Conservation (phyloP, 1,140 invertebrate genomes). For the Drosophila fuyamai region DNA sequence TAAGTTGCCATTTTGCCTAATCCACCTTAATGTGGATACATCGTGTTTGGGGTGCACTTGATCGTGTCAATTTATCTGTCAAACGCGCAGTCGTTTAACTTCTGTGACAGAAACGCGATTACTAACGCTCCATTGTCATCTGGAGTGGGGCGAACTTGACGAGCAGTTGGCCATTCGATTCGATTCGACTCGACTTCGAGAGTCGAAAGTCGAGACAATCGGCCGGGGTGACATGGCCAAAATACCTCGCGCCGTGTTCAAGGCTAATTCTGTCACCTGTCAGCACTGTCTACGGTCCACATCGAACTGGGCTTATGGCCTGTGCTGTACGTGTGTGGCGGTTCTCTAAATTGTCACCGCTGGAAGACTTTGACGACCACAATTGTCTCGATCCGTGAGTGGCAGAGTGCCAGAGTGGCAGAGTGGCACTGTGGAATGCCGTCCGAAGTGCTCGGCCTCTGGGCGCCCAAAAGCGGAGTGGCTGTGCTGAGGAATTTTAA, state of each 20-base stretch:
- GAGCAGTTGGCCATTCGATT: slow-evolving; percentile 6
- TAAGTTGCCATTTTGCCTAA: slow-evolving; percentile 72
- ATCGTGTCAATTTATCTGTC: slow-evolving; percentile 80
- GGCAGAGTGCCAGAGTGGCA: not conserved
- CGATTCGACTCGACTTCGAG: not conserved
- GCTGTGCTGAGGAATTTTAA: not conserved
- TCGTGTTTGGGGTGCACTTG: slow-evolving; percentile 56
- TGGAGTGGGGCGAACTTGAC: slow-evolving; percentile 18
- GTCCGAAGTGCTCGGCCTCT: not conserved
- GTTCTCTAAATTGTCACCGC: slow-evolving; percentile 74
- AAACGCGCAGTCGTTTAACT: slow-evolving; percentile 70
- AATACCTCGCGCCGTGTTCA: slow-evolving; percentile 52
- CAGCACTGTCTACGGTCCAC: slow-evolving; percentile 67
- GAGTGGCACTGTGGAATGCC: slow-evolving; percentile 27
- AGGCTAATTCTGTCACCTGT: slow-evolving; percentile 83
- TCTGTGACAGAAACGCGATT: slow-evolving; percentile 81
- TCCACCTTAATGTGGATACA: slow-evolving; percentile 67
- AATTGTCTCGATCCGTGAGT: slow-evolving; percentile 32
- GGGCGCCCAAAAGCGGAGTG: not conserved
- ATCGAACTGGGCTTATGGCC: not conserved
- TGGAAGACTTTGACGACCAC: slow-evolving; percentile 50
- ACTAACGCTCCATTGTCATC: slow-evolving; percentile 60
- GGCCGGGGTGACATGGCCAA: slow-evolving; percentile 27
- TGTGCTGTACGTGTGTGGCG: slow-evolving; percentile 39
- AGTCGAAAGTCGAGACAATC: slow-evolving; percentile 4